phyloP scores from a whole-genome alignment of 92 coral and sea anemone species.

The Bergia puertoricense region DNA sequence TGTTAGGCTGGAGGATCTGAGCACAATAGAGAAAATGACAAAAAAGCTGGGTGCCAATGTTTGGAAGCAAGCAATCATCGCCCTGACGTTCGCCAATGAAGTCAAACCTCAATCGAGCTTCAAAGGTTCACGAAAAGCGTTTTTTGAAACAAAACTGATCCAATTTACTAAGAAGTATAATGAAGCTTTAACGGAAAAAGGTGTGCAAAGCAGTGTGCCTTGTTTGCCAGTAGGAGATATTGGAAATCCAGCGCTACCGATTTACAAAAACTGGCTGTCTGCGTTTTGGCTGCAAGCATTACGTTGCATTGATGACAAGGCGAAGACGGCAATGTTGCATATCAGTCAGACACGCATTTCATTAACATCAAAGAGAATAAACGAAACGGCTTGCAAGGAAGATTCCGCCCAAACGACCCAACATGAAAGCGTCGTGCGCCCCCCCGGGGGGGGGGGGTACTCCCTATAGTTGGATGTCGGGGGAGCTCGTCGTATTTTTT shows the following conservation, averaged over 20 bases:
- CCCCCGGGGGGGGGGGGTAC: too few species aligned
- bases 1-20: neutral
- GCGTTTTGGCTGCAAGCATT: neutral
- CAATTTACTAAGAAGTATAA: neutral
- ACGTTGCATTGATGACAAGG: neutral
- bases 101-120: neutral
- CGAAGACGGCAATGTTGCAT: neutral
- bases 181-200: neutral
- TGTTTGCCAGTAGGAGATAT: neutral
- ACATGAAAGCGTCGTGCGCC: neutral
- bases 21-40: neutral
- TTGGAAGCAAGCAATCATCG: conserved; percentile 4
- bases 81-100: conserved; percentile 15
- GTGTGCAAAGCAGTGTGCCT: neutral
- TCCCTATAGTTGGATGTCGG: too few species aligned
- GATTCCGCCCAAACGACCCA: neutral
- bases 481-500: too few species aligned
- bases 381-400: neutral
- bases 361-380: neutral
- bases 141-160: neutral
- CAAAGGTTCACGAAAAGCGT: neutral
- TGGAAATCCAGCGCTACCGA: neutral
- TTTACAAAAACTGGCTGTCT: conserved; percentile 3
- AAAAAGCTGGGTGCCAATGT: neutral
- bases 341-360: neutral